A percentile compares a stretch with the other conserved stretches of the same genome.
Conservation (phyloP, 1,140 invertebrate genomes). For the Brachionus calyciflorus region DNA sequence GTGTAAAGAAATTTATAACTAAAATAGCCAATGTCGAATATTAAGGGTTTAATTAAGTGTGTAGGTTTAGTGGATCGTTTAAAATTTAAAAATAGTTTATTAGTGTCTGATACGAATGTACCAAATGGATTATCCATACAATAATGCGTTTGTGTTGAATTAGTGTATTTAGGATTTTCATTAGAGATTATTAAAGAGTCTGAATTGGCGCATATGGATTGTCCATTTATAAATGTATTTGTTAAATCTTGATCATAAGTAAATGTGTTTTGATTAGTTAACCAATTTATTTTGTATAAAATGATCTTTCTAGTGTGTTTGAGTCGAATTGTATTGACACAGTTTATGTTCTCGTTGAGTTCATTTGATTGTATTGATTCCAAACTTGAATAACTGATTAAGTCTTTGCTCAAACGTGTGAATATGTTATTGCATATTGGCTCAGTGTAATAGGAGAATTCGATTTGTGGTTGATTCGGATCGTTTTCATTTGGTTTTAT, state of each 20-base stretch:
- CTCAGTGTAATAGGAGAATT: constrained; percentile 36
- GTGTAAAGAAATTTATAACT: constrained; percentile 34
- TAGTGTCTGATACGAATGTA: constrained; percentile 2
- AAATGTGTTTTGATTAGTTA: background rate
- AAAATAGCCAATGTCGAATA: constrained; percentile 43
- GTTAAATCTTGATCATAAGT: background rate
- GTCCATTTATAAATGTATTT: background rate
- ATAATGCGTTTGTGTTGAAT: background rate
- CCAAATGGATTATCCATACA: constrained; percentile 40
- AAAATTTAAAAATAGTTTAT: constrained; percentile 17
- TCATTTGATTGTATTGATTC: constrained; percentile 6
- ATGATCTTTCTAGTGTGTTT: background rate
- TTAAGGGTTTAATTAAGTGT: background rate
- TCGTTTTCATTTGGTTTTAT: constrained; percentile 4
- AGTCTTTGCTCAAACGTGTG: background rate
- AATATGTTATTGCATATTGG: constrained; percentile 16
- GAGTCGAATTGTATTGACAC: constrained; percentile 6
- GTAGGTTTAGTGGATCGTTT: constrained; percentile 11
- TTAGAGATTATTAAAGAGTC: constrained; percentile 1
- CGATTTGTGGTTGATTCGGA: background rate
- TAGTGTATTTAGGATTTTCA: constrained; percentile 25
- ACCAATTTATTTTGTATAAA: constrained; percentile 23
- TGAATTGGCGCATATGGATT: background rate
- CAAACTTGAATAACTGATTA: background rate
- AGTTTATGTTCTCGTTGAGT: background rate